Base-by-base conservation (phyloP, 2,797 vertebrate species). In the Poeciliopsis presidionis region DNA sequence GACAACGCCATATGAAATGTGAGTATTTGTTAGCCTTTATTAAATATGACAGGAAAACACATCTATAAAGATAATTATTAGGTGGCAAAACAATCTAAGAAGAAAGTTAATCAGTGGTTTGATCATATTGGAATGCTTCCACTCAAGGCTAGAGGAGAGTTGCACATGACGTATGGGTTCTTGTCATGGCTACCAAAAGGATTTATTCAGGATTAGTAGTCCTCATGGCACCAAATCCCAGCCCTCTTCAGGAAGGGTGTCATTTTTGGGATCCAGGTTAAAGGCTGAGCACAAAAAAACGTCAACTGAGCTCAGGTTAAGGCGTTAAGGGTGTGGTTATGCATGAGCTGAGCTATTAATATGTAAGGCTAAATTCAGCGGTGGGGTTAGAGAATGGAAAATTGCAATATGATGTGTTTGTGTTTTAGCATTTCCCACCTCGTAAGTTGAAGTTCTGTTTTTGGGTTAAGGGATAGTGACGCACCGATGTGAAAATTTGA, bases 151-250 rank as follows among this genome's bases (percentile, higher is more conserved):
- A 12, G 25, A 69, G 18, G 16, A 72, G 2, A 53, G 45, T 63
- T 30, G 49, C 36, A 9, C 55, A 77, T 76, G 74, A 78, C 70
- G 65, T 81, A 51, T 51, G 41, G 79, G 46, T 46, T 79, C 79
- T 36, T 72, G 28, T 57, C 57, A n/a, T 49, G 30, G 47, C 46
- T 46, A 53, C 18, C 43, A 49, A 47, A 51, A 75, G 75, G 51
- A 74, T 30, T 72, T 41, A 49, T 25, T 77, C 36, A 14, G 9
- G 2, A 76, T 20, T 20, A 22, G 69, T 76, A 69, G 55, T 67
- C 49, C 33, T 18, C 36, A 53, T 13, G 20, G 22, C 39, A 69
- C 65, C 65, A 69, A 69, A 43, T 43, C 39, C 63, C 65, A 69
- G 39, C 39, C 65, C 20, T 69, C 65, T 25, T 69, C 65, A 43